These are phyloP conservation scores for Plutella xylostella DNA, from an alignment of 2,888 invertebrate genomes.

Conservation along the genomic window DNA sequence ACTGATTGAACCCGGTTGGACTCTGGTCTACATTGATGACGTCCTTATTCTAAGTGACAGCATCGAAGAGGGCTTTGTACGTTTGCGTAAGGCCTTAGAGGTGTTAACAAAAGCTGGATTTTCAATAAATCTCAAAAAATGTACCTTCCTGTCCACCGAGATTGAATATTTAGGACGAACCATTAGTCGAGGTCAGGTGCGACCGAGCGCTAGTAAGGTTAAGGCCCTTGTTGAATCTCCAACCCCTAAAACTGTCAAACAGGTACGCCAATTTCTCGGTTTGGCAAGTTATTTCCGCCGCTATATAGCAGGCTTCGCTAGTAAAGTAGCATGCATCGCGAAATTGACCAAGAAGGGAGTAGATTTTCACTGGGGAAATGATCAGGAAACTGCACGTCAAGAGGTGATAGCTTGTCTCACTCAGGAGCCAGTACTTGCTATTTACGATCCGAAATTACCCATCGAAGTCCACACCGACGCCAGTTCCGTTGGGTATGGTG, in stretches of 20 bases:
- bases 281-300: slow-evolving; percentile 6
- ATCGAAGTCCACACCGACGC: slow-evolving; percentile 22
- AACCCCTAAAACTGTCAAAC: background rate
- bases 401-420: background rate
- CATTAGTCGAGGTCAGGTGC: slow-evolving; percentile 7
- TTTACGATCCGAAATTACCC: slow-evolving; percentile 15
- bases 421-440: slow-evolving; percentile 13
- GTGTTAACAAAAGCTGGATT: slow-evolving; percentile 6
- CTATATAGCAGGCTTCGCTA: background rate
- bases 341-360: background rate
- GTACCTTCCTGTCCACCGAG: slow-evolving; percentile 1
- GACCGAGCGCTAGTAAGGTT: slow-evolving; percentile 2
- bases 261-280: slow-evolving; percentile 4
- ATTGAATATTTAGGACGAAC: slow-evolving; percentile 4
- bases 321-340: background rate
- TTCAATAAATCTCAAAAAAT: slow-evolving; percentile 5
- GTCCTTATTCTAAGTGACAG: background rate
- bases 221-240: background rate
- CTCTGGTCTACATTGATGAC: slow-evolving; percentile 3
- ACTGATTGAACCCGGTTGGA: background rate
- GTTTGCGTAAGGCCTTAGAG: background rate
- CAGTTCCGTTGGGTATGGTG: slow-evolving; percentile 15
- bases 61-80: background rate
- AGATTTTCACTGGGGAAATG: background rate
- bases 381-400: slow-evolving; percentile 1